Evolutionary conservation across 2,113 vertebrate genomes (phyloP), one percentile per base, ranked within the genome.

Genomic region (Coracopsis vasa): DNA sequence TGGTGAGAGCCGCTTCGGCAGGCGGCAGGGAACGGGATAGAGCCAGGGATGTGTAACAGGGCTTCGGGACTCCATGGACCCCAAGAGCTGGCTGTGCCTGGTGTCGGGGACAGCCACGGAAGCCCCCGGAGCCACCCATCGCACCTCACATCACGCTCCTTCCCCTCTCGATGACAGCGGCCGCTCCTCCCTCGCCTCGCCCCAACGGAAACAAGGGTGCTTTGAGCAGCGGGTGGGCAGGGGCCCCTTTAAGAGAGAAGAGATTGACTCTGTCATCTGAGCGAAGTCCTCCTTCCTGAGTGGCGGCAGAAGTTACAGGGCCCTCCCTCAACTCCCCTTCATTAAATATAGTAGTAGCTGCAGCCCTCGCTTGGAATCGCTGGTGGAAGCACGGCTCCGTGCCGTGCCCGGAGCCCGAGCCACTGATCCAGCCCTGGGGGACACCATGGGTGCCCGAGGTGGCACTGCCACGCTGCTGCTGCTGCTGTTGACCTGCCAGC

Each of bases 261-360:
- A 86, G 91, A 81, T 51, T 82, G 4, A 41, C 81, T 60, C 87
- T 96, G 96, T 95, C 97, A 97, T 93, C 75, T 3, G 96, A 97
- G 94, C 51, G 45, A 96, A 94, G 51, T 90, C 88, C 91, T 96
- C 41, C 75, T 92, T 69, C 93, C 96, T 89, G 93, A 96, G 95
- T 88, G 97, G 96, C 95, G 78, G 95, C 95, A 97, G 95, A 96
- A 94, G 41, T 84, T 78, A 7, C 51, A 27, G 67, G 50, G 95
- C 97, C 97, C 97, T 96, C 97, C 97, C 97, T 97, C 94, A 13
- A 13, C 86, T 86, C 92, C 4, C 14, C 78, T 97, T 97, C 96
- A 97, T 97, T 97, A 95, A 97, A 96, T 97, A 97, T 95, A 97
- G 95, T 97, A 97, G 91, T 97, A 93, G 94, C 73, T 17, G 88